Base-by-base conservation (phyloP, 2,113 vertebrate genomes). In the Hypomesus transpacificus region DNA sequence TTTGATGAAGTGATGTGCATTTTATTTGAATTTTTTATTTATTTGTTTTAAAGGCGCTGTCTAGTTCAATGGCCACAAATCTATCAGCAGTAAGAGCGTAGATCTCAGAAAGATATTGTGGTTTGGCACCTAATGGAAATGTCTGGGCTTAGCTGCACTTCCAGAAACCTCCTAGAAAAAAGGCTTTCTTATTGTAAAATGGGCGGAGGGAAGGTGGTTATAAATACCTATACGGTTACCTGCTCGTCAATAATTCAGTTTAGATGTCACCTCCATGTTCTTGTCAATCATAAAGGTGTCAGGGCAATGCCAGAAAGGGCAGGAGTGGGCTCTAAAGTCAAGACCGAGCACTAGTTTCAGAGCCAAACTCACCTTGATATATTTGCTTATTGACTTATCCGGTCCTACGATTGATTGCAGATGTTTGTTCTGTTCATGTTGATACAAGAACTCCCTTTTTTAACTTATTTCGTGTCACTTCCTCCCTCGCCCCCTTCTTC, bases 41-140 rank as follows among this genome's bases (percentile, higher is more conserved):
- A 34, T 34, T 34, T 34, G 39, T 56, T 66, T 65, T 71, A 50
- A 14, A 50, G 21, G 24, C 1, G 2, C 53, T 21, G 51, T 56
- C 63, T 56, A 54, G 54, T 61, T 75, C 70, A 74, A 34, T 8
- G 26, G 52, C 71, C 71, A 74, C 79, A 79, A 74, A 83, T 85
- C 77, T 61, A 66, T 87, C 71, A 72, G 75, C 77, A 67, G 75
- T 82, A 80, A 68, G 74, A 76, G 69, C 34, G 52, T 31, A n/a
- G 63, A 76, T 78, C 62, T 72, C 75, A 71, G 58, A 3, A 17
- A 79, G 64, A 83, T 68, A 84, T 79, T 74, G 74, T 75, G 18
- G 31, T 61, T 69, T 84, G 85, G 81, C 66, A 60, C 75, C n/a
- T 20, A 65, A 73, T 60, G 17, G 21, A 56, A 14, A 60, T 60